Evolutionary conservation across 1,140 invertebrate species (phyloP).

Genomic region (Drosophila micromelanica): DNA sequence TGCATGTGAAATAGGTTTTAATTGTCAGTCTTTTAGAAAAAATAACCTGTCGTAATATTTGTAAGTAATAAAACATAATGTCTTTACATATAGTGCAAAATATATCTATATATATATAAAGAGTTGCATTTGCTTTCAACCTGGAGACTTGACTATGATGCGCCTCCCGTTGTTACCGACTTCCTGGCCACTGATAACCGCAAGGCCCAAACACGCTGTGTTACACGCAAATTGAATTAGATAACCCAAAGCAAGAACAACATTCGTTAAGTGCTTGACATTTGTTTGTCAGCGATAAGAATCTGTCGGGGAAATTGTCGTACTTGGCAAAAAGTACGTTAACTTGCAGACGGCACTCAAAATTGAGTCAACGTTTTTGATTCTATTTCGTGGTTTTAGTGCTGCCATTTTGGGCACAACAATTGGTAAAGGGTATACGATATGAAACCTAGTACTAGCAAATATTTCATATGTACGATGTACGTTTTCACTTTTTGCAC

Average conservation of each 20-base stretch:
- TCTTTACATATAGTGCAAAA: conserved; percentile 42
- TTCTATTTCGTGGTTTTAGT: conserved; percentile 34
- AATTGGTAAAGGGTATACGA: neutral
- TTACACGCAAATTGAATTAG: conserved; percentile 73
- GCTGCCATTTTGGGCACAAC: conserved; percentile 12
- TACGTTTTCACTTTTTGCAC: too few relatives aligned
- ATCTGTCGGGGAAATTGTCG: conserved; percentile 40
- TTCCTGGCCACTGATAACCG: conserved; percentile 32
- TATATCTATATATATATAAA: conserved; percentile 1
- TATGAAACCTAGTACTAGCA: too few relatives aligned
- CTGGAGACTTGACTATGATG: neutral
- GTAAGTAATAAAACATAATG: conserved; percentile 68
- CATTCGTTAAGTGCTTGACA: conserved; percentile 45
- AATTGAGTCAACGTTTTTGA: conserved; percentile 6
- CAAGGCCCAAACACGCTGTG: conserved; percentile 20
- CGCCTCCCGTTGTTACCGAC: conserved; percentile 15
- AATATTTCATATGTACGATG: too few relatives aligned
- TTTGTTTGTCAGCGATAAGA: conserved; percentile 69
- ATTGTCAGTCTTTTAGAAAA: conserved; percentile 65
- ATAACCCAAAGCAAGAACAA: conserved; percentile 50
- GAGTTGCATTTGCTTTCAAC: conserved; percentile 24
- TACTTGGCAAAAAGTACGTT: conserved; percentile 52
- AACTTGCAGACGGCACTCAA: conserved; percentile 69
- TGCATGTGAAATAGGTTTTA: conserved; percentile 76
- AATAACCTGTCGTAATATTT: conserved; percentile 67